phyloP scores from a whole-genome alignment of 1,140 invertebrate species.

The Brachionus angularis region DNA sequence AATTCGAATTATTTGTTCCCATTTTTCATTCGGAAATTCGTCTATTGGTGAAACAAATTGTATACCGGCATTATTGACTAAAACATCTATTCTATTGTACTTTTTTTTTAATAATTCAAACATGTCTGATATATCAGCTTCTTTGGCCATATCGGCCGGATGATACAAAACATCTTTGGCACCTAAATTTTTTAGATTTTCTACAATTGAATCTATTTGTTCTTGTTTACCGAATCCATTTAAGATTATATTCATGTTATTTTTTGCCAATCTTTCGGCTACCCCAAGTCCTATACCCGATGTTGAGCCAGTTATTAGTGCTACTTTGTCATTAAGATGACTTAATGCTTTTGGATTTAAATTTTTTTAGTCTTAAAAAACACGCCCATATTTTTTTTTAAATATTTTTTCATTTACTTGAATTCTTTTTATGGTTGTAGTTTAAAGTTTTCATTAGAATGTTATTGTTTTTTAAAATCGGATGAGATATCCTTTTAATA shows the following conservation, averaged over 20 bases:
- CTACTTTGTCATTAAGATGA: conserved; percentile 25
- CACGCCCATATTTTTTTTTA: not conserved
- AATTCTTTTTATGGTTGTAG: not conserved
- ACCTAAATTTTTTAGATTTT: conserved; percentile 42
- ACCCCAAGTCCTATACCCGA: conserved; percentile 55
- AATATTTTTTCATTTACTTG: not conserved
- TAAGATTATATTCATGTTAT: conserved; percentile 51
- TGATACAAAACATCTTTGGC: conserved; percentile 35
- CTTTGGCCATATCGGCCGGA: conserved; percentile 38
- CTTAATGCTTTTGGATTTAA: too few species aligned
- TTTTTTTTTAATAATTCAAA: conserved; percentile 44
- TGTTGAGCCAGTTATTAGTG: conserved; percentile 30
- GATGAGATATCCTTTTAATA: too few species aligned
- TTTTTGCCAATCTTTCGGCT: conserved; percentile 49
- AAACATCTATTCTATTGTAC: conserved; percentile 49
- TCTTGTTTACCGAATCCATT: conserved; percentile 50
- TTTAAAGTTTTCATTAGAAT: not conserved
- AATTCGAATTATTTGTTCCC: conserved; percentile 50
- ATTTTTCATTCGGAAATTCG: conserved; percentile 52
- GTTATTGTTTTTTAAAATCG: too few species aligned
- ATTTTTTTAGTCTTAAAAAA: too few species aligned
- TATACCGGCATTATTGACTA: conserved; percentile 53
- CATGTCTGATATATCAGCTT: conserved; percentile 42
- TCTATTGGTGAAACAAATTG: conserved; percentile 52
- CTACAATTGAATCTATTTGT: not conserved